These are phyloP conservation scores for Lepus americanus DNA, from an alignment of 2,113 vertebrate genomes.

Conservation along the genomic window DNA sequence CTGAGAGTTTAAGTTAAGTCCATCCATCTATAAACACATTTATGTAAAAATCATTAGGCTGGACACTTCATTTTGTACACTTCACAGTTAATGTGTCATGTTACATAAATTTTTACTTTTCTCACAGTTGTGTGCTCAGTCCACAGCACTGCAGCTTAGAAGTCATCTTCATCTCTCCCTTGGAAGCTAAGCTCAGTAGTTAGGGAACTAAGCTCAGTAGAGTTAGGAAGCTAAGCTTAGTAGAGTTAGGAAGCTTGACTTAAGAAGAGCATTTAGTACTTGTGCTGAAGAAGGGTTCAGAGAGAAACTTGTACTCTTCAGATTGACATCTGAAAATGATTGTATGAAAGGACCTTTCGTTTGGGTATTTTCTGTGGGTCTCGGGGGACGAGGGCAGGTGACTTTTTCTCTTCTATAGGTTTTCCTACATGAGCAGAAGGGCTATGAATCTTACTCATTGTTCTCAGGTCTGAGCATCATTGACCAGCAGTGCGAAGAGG, in stretches of 20 bases:
- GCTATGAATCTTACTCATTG: not conserved
- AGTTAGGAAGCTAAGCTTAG: not conserved
- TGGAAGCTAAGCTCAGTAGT: not conserved
- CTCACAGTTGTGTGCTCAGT: not conserved
- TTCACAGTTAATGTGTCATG: not conserved
- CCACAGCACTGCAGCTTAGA: not conserved
- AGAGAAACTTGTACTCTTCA: conserved; percentile 21
- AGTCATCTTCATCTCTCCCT: not conserved
- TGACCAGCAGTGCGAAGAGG: not conserved
- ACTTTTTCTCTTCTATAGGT: not conserved
- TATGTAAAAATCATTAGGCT: not conserved
- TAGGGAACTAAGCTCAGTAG: not conserved
- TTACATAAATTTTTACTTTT: not conserved
- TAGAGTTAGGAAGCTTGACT: not conserved
- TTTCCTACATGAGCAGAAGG: not conserved
- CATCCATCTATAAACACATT: no score
- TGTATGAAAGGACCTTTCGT: not conserved
- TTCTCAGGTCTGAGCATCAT: not conserved
- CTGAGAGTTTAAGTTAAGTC: not conserved
- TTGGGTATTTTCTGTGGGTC: not conserved
- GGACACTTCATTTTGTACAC: not conserved
- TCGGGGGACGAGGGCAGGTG: not conserved
- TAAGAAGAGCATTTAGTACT: not conserved
- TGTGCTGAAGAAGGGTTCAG: not conserved
- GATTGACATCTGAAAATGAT: conserved; percentile 14